Percentiles rank a stretch among this genome's conserved stretches.
Conservation (phyloP, 2,113 vertebrate species). For the Xenus cinereus region DNA sequence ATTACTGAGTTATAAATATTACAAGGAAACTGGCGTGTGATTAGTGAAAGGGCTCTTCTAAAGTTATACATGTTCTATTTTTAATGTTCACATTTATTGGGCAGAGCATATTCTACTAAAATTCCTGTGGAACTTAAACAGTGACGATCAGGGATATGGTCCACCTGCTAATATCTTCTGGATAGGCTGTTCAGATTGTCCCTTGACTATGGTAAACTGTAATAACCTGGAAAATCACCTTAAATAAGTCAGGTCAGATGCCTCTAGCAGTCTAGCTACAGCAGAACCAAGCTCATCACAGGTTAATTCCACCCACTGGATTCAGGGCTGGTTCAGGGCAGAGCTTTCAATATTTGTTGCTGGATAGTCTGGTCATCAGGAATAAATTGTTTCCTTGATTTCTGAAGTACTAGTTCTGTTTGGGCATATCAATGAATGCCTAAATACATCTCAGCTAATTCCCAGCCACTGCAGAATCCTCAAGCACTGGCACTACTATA, state of each 20-base stretch:
- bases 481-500: neutral
- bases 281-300: neutral
- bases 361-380: neutral
- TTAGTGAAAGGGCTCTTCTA: neutral
- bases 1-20: slow-evolving; percentile 70
- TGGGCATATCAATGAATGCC: neutral
- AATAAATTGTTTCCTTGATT: neutral
- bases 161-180: neutral
- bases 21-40: slow-evolving; percentile 37
- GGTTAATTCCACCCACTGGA: neutral
- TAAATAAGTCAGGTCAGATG: neutral
- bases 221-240: neutral
- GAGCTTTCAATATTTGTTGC: neutral
- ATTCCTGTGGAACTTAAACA: neutral
- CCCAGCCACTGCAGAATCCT: neutral
- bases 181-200: neutral
- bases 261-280: neutral
- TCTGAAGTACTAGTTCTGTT: neutral
- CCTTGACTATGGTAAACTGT: neutral
- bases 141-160: neutral
- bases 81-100: neutral
- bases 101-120: neutral
- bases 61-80: neutral
- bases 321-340: neutral
- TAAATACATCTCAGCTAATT: neutral